Evolutionary conservation across 2,888 invertebrate species (phyloP).

Genomic region (Eumerus sabulonum): DNA sequence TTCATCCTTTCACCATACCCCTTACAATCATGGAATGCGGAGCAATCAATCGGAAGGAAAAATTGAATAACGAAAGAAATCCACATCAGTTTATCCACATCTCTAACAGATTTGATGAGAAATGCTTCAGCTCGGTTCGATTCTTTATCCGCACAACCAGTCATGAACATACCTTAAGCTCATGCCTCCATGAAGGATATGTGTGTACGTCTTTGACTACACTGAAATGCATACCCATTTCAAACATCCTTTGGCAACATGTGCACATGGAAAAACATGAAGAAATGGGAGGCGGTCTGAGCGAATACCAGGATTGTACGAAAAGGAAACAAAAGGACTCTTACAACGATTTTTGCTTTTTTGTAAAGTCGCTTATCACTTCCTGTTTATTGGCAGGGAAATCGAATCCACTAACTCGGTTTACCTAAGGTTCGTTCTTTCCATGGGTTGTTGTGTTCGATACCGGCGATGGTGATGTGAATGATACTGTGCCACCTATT

Average conservation of each 20-base stretch:
- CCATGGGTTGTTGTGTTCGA: slow-evolving; percentile 17
- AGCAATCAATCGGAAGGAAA: slow-evolving; percentile 52
- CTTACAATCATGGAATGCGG: slow-evolving; percentile 25
- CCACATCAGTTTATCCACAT: slow-evolving; percentile 64
- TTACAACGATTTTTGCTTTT: slow-evolving; percentile 10
- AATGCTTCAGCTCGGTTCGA: slow-evolving; percentile 50
- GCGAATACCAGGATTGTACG: slow-evolving; percentile 31
- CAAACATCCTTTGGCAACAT: slow-evolving; percentile 51
- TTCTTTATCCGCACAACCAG: slow-evolving; percentile 13
- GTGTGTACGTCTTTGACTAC: background rate
- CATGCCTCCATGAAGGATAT: background rate
- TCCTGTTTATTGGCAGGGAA: slow-evolving; percentile 73
- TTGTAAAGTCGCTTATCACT: slow-evolving; percentile 69
- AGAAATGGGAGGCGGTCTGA: slow-evolving; percentile 30
- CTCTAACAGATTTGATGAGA: slow-evolving; percentile 61
- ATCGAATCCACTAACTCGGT: slow-evolving; percentile 73
- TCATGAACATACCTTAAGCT: slow-evolving; percentile 25
- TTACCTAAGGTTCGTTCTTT: slow-evolving; percentile 68
- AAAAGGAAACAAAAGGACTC: slow-evolving; percentile 52
- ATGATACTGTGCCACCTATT: slow-evolving; percentile 34
- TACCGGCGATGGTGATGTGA: slow-evolving; percentile 57
- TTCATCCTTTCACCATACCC: no score
- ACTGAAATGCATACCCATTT: slow-evolving; percentile 41
- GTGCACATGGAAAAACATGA: slow-evolving; percentile 39
- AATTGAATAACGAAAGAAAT: slow-evolving; percentile 55